Conservation (phyloP, 2,888 invertebrate species). For the Synergus japonicus region DNA sequence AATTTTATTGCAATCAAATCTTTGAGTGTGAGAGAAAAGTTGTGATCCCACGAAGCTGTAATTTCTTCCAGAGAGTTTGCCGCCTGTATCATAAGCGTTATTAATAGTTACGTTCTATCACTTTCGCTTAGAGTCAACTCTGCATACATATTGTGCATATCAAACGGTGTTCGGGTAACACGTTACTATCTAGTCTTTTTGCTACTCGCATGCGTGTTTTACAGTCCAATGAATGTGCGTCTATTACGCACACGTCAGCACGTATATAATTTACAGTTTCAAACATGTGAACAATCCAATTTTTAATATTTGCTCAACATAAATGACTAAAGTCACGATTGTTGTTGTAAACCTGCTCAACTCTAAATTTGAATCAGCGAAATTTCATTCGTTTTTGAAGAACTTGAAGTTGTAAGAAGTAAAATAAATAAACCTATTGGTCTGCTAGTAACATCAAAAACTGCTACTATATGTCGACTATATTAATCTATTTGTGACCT, state of each 20-base stretch:
- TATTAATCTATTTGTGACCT: not conserved
- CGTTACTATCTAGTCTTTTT: not conserved
- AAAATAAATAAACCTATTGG: no score
- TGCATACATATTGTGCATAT: conserved; percentile 22
- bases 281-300: not conserved
- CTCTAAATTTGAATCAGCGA: no score
- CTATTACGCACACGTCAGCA: not conserved
- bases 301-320: not conserved
- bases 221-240: not conserved
- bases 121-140: conserved; percentile 27
- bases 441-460: not conserved
- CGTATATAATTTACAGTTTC: conserved; percentile 4
- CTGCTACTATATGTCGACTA: not conserved
- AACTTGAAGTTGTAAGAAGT: no score
- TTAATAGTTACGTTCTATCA: conserved; percentile 38
- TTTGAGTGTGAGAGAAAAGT: conserved; percentile 10
- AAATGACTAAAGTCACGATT: no score
- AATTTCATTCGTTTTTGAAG: no score
- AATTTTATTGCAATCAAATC: conserved; percentile 2
- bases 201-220: not conserved
- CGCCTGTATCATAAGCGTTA: conserved; percentile 19
- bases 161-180: conserved; percentile 5
- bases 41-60: conserved; percentile 37
- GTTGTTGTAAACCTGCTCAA: no score
- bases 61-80: conserved; percentile 23